These are phyloP conservation scores for Oryzias celebensis DNA, from an alignment of 2,113 vertebrate genomes.

Conservation along the genomic window DNA sequence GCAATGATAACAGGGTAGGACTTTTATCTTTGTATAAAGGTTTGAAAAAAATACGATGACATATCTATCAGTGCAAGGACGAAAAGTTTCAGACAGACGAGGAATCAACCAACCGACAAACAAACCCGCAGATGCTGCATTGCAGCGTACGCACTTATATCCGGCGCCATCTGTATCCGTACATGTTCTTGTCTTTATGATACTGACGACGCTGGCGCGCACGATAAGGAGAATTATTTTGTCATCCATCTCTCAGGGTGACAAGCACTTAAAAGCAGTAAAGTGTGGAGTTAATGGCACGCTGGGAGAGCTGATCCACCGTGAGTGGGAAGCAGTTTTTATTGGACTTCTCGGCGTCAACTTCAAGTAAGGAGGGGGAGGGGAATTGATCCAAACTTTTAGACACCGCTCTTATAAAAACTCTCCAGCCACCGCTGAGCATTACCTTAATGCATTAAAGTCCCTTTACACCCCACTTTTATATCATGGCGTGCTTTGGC, in stretches of 20 bases:
- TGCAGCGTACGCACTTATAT: not conserved
- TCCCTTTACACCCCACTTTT: constrained; percentile 62
- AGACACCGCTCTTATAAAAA: constrained; percentile 64
- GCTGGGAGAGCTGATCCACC: constrained; percentile 52
- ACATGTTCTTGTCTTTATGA: constrained; percentile 44
- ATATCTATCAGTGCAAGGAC: too few relatives aligned
- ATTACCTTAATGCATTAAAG: constrained; percentile 75
- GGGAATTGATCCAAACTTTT: constrained; percentile 63
- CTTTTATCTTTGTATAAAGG: too few relatives aligned
- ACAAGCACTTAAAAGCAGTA: constrained; percentile 58
- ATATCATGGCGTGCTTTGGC: constrained; percentile 53
- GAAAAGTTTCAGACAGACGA: too few relatives aligned
- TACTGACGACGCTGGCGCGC: constrained; percentile 31
- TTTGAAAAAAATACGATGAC: too few relatives aligned
- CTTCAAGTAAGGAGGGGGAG: constrained; percentile 12
- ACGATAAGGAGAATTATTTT: constrained; percentile 52
- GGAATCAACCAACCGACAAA: too few relatives aligned
- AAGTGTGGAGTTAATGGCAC: constrained; percentile 54
- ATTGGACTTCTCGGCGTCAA: constrained; percentile 60
- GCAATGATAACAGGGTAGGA: too few relatives aligned
- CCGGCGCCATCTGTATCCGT: constrained; percentile 31
- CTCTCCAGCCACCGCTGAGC: constrained; percentile 24
- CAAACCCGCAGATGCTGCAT: too few relatives aligned
- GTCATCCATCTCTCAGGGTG: constrained; percentile 49
- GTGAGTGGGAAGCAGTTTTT: constrained; percentile 49